Percentiles rank a stretch among this genome's conserved stretches.
These are phyloP conservation scores for Dolomedes plantarius DNA, from an alignment of 2,888 invertebrate genomes.

Conservation along the genomic window DNA sequence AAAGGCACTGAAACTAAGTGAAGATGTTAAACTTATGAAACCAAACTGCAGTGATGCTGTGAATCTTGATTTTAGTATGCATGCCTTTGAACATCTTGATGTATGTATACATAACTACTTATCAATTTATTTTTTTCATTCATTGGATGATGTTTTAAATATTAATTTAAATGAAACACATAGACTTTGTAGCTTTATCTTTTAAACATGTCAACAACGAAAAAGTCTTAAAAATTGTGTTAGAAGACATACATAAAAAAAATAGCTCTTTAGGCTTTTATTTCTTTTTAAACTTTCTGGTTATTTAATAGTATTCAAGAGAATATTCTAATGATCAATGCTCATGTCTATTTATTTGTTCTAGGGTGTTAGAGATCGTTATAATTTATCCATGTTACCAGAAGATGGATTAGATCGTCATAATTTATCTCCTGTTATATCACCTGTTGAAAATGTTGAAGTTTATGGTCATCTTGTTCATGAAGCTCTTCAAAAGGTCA, in stretches of 20 bases:
- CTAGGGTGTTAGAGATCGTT: conserved; percentile 68
- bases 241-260: too few species aligned
- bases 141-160: neutral
- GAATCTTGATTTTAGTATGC: conserved; percentile 81
- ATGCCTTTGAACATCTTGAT: conserved; percentile 82
- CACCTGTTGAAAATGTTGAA: conserved; percentile 77
- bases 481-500: conserved; percentile 79
- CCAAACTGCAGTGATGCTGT: conserved; percentile 83
- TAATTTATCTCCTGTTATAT: conserved; percentile 71
- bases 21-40: conserved; percentile 63
- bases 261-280: too few species aligned
- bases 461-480: conserved; percentile 83
- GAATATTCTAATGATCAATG: too few species aligned
- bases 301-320: too few species aligned
- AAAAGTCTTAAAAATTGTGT: too few species aligned
- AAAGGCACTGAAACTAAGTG: conserved; percentile 24
- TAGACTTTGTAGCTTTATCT: neutral
- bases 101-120: conserved; percentile 75
- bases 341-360: neutral
- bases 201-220: too few species aligned
- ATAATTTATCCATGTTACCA: conserved; percentile 78
- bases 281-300: too few species aligned
- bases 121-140: conserved; percentile 11
- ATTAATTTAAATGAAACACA: neutral
- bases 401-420: conserved; percentile 79